Evolutionary conservation across 2,888 invertebrate species (phyloP), one percentile per base, ranked within the genome.

Genomic region (Phrixothrix hirtus): DNA sequence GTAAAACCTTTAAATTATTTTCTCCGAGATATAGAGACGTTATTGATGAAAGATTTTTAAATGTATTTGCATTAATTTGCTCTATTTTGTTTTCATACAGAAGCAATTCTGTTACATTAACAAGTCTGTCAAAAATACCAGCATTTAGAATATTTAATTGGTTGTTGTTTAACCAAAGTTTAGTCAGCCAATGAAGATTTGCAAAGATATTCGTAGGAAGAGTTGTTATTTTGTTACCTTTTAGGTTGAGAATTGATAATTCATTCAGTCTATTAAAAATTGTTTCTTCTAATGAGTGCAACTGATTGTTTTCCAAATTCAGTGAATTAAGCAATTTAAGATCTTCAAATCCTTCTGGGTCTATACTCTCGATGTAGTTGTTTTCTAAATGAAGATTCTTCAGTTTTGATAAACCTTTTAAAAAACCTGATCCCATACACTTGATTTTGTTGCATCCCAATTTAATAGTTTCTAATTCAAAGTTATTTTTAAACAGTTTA

Each of bases 21-120:
- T 31, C 16, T 2, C 25, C 13, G 2, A 46, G 14, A 25, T 13
- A 31, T 2, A 46, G 11, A 1, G 25, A 14, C 2, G 15, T 14
- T 1, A 46, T 13, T 1, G 7, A 10, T 2, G 3, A 16, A 13
- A 46, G 10, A 11, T 30, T n/a, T 14, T 21, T 7, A 14, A 46
- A 46, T 4, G 32, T 21, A 1, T 13, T 30, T 12, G 38, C 4
- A 14, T 17, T 11, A 4, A 46, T 31, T 7, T 14, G 14, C 10
- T 38, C 38, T 4, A 46, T 31, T 21, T 38, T 10, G 9, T 45
- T 45, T 10, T 45, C 27, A 16, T 37, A 45, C 15, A 45, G 29
- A 1, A 17, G 17, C 7, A 45, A 17, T 2, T 10, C 15, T 4
- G n/a, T 36, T 13, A 45, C 10, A 2, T 27, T 16, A 17, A 12